Base-by-base conservation (phyloP, 2,888 invertebrate genomes). In the Rhaphigaster nebulosa region DNA sequence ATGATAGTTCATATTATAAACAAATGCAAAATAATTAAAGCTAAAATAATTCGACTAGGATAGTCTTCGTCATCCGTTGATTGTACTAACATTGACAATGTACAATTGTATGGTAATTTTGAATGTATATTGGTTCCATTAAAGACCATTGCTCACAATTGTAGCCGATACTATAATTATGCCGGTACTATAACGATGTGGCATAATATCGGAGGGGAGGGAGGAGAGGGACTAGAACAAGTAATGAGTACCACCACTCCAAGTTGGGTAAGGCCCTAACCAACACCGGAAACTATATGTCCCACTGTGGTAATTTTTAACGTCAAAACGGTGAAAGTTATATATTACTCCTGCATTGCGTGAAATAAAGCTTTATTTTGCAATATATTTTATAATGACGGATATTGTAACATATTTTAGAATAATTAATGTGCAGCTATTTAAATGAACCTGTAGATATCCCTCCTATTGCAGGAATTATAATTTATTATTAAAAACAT, bases 261-360 rank as follows among this genome's bases (percentile, higher is more conserved):
- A 4, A 45, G 84, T 84, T 84, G 45, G n/a, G 84, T 45, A 84
- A 84, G n/a, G 84, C 15, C 26, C 41, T 84, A 84, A 84, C 84
- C 41, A 26, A 41, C 84, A 45, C 45, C 84, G 84, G 84, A 84
- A 84, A 45, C 84, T 45, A 15, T 84, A 84, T 50, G 84, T n/a
- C 45, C 41, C 45, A 50, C 3, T 84, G 84, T 84, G 41, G 84
- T 84, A 84, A 84, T 50, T 45, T 84, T 65, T 84, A 45, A 45
- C 84, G 84, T 84, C n/a, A 84, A 84, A 84, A 84, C 45, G 41
- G 84, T 84, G 84, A 84, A 84, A 84, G 84, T 84, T 45, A 45
- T 45, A n/a, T 45, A 84, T 84, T 45, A 84, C 84, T 38, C 34
- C 5, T 76, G 70, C 70, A 38, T 76, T 76, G 34, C 70, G 70